phyloP scores from a whole-genome alignment of 2,888 invertebrate species.

The Leucoma salicis region DNA sequence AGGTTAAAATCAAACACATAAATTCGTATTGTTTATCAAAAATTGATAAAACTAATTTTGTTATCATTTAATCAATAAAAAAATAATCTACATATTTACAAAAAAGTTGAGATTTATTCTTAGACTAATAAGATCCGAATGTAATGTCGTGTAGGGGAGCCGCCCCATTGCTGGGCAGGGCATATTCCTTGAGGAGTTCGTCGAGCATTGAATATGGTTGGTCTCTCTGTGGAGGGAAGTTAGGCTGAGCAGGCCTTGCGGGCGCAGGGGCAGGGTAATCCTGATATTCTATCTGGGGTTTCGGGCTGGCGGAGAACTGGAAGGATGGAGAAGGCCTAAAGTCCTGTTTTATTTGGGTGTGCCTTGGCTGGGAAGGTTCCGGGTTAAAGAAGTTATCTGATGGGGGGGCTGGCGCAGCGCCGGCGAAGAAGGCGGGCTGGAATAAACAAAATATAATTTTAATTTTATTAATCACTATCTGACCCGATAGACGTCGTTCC shows the following conservation, averaged over 20 bases:
- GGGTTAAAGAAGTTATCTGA: constrained; percentile 63
- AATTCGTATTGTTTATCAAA: constrained; percentile 14
- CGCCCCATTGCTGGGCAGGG: constrained; percentile 86
- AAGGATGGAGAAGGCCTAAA: constrained; percentile 53
- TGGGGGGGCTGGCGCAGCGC: constrained; percentile 59
- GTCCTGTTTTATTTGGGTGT: constrained; percentile 38
- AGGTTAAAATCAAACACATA: too few relatives aligned
- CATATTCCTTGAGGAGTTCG: constrained; percentile 90
- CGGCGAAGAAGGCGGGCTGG: constrained; percentile 73
- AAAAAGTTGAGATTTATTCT: constrained; percentile 40
- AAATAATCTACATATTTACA: constrained; percentile 72
- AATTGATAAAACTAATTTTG: constrained; percentile 19
- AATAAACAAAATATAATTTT: constrained; percentile 21
- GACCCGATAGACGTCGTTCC: too few relatives aligned
- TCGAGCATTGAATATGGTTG: constrained; percentile 84
- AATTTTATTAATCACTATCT: too few relatives aligned
- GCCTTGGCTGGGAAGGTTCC: constrained; percentile 50
- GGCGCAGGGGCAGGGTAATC: constrained; percentile 29
- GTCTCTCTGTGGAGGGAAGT: constrained; percentile 25
- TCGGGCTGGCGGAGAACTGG: constrained; percentile 36
- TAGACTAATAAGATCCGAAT: constrained; percentile 88
- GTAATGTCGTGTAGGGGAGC: constrained; percentile 91
- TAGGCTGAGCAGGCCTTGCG: constrained; percentile 29
- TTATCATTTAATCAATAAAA: constrained; percentile 47
- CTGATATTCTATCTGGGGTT: constrained; percentile 48